phyloP scores from a whole-genome alignment of 2,113 vertebrate species.

The Eublepharis macularius region DNA sequence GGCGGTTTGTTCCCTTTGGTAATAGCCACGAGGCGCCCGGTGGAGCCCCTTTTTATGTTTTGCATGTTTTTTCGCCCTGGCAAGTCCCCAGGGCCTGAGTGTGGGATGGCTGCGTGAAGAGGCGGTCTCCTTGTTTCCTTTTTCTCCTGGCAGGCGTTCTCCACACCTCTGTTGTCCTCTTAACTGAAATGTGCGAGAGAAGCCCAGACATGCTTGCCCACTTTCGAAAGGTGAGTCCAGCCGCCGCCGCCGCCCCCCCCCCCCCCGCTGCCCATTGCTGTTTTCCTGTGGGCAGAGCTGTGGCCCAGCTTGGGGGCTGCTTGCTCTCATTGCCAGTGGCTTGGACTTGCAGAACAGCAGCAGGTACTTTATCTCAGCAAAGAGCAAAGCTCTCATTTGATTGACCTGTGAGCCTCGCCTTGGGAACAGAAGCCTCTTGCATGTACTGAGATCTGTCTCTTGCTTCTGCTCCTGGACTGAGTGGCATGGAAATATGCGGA shows the following conservation, averaged over 20 bases:
- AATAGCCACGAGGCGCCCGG: no score
- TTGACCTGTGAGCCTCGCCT: no score
- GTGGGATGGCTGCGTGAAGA: neutral
- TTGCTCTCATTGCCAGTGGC: no score
- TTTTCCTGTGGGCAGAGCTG: no score
- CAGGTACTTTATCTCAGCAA: neutral
- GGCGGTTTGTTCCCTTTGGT: no score
- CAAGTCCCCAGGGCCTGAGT: neutral
- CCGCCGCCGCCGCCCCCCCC: neutral
- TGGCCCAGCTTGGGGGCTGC: no score
- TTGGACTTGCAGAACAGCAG: neutral
- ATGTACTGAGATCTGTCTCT: neutral
- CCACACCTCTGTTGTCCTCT: conserved; percentile 97
- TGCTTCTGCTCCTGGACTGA: neutral
- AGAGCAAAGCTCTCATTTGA: neutral
- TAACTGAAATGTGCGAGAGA: conserved; percentile 99
- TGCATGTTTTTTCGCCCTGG: no score
- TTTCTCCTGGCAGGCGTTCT: conserved; percentile 86
- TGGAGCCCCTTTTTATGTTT: no score
- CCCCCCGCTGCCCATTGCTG: no score
- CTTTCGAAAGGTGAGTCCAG: conserved; percentile 92
- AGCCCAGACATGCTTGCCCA: conserved; percentile 98
- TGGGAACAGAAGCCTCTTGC: no score
- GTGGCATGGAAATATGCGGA: neutral
- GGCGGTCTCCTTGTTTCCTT: neutral